A percentile compares a stretch with the other conserved stretches of the same genome.
phyloP scores from a whole-genome alignment of 2,113 vertebrate genomes.

The Eptesicus fuscus region DNA sequence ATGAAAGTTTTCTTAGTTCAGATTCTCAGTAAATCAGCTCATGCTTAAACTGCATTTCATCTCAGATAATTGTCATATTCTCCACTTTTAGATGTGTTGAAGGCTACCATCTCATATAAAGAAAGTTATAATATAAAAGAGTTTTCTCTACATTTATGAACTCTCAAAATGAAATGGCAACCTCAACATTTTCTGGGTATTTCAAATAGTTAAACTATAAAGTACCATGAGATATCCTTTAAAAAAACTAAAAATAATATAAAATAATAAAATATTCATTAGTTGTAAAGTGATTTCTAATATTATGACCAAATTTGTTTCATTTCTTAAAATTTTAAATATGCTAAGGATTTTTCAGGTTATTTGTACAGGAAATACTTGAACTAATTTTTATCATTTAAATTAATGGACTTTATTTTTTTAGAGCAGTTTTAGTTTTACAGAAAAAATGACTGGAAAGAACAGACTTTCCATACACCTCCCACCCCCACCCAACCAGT shows the following conservation, averaged over 20 bases:
- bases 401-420: neutral
- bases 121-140: neutral
- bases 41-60: neutral
- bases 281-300: neutral
- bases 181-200: neutral
- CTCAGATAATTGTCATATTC: neutral
- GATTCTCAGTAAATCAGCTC: neutral
- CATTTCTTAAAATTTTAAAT: neutral
- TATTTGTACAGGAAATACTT: neutral
- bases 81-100: neutral
- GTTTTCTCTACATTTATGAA: neutral
- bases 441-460: neutral
- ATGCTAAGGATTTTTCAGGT: neutral
- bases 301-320: neutral
- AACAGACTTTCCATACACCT: neutral
- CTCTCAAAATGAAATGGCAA: neutral
- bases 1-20: neutral
- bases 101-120: neutral
- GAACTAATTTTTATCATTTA: neutral
- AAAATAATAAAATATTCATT: neutral
- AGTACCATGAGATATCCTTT: neutral
- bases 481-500: accelerated
- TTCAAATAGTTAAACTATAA: neutral
- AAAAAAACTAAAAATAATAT: neutral
- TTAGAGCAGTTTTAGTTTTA: neutral